Percentiles rank a stretch among this genome's conserved stretches.
Evolutionary conservation across 2,888 invertebrate genomes (phyloP).

Genomic region (Eupithecia tripunctaria): DNA sequence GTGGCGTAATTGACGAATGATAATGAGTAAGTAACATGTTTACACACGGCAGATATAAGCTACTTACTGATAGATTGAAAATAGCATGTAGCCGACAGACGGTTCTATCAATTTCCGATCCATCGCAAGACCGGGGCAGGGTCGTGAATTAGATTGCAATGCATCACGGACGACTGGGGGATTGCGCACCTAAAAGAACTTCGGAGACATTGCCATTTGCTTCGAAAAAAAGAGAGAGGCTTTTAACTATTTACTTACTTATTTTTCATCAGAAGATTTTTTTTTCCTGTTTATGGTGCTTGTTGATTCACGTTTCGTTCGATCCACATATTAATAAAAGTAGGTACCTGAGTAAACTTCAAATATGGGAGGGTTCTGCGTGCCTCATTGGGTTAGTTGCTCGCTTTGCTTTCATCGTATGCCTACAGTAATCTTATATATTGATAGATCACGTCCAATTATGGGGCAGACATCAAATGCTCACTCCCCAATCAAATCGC

Average conservation of each 20-base stretch:
- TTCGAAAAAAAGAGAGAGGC: not conserved
- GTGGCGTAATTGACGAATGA: no score
- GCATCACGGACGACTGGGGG: not conserved
- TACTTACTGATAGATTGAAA: not conserved
- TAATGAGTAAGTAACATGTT: no score
- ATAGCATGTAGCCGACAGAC: not conserved
- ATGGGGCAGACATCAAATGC: not conserved
- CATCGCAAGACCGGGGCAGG: not conserved
- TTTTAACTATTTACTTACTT: not conserved
- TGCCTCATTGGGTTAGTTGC: not conserved
- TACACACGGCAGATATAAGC: not conserved
- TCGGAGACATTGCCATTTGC: not conserved
- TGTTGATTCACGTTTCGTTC: not conserved
- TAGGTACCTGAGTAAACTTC: not conserved
- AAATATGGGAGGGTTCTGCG: not conserved
- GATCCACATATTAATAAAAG: not conserved
- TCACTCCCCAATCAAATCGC: not conserved
- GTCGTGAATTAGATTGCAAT: not conserved
- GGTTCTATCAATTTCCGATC: not conserved
- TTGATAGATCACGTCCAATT: not conserved
- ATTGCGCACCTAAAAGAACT: not conserved
- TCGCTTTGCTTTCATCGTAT: not conserved
- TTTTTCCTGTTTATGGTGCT: not conserved
- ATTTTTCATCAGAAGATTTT: not conserved
- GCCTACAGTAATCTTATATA: not conserved